Percentiles rank a stretch among this genome's conserved stretches.
Evolutionary conservation across 2,113 vertebrate species (phyloP).

Genomic region (Cryptomyrus ogoouensis): DNA sequence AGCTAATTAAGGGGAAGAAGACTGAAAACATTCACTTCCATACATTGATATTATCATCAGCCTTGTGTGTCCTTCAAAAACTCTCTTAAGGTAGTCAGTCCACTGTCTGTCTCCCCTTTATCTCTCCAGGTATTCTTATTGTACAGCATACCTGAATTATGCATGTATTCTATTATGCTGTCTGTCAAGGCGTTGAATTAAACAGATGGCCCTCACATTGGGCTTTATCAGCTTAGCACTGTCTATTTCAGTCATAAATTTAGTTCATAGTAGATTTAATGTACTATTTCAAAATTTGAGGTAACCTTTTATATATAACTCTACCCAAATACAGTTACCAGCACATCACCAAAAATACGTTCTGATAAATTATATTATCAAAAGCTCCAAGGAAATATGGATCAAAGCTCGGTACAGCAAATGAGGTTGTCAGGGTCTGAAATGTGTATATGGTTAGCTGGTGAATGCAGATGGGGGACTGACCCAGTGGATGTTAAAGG

Average conservation of each 20-base stretch:
- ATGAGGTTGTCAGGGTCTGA: not conserved
- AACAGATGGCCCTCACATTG: slow-evolving; percentile 24
- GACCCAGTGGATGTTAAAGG: not conserved
- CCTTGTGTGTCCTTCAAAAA: not conserved
- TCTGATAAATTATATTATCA: not conserved
- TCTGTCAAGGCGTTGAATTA: slow-evolving; percentile 50
- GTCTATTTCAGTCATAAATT: not conserved
- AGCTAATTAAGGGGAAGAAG: not conserved
- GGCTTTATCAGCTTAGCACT: not conserved
- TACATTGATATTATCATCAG: not conserved
- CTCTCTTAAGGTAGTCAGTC: not conserved
- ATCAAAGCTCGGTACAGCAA: not conserved
- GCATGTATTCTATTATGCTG: slow-evolving; percentile 55
- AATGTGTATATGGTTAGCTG: not conserved
- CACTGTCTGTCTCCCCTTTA: slow-evolving; percentile 37
- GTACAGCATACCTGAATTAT: slow-evolving; percentile 62
- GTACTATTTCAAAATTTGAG: not conserved
- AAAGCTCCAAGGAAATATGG: not conserved
- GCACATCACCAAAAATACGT: not conserved
- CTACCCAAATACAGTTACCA: not conserved
- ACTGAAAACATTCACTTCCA: not conserved
- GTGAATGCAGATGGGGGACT: not conserved
- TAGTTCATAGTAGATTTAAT: not conserved
- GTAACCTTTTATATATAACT: not conserved
- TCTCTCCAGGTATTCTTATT: slow-evolving; percentile 60